Evolutionary conservation across 2,888 invertebrate species (phyloP).

Genomic region (Crocallis elinguaria): DNA sequence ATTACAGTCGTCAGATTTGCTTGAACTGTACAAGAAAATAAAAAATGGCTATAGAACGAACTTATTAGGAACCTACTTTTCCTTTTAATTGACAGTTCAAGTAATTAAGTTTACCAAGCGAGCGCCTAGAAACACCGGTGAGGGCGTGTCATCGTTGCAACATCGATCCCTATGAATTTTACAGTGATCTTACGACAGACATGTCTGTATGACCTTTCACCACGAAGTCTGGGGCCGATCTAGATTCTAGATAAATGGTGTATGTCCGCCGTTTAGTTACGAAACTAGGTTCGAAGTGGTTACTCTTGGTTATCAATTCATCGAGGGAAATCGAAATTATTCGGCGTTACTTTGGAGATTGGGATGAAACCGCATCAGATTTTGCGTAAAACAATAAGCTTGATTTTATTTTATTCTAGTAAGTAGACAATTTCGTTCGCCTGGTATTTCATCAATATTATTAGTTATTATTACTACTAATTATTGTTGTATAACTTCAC

Average conservation of each 20-base stretch:
- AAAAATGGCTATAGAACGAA: no score
- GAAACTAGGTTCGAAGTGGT: constrained; percentile 44
- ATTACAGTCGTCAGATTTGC: no score
- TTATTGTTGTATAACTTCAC: no score
- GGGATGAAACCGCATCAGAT: no score
- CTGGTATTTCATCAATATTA: no score
- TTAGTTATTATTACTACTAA: no score
- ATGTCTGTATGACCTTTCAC: constrained; percentile 74
- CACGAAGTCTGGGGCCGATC: constrained; percentile 70
- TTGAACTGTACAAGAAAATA: no score
- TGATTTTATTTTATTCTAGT: no score
- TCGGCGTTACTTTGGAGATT: not conserved
- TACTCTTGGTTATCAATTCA: constrained; percentile 38
- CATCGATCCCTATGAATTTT: constrained; percentile 42
- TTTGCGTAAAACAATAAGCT: no score
- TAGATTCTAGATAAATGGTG: constrained; percentile 73
- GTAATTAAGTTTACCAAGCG: not conserved
- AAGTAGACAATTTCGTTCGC: no score
- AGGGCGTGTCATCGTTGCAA: constrained; percentile 24
- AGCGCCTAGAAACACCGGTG: not conserved
- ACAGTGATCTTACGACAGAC: constrained; percentile 48
- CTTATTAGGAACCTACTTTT: no score
- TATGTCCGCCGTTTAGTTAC: constrained; percentile 53
- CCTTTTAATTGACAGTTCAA: not conserved
- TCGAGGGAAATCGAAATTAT: constrained; percentile 2